Percentiles rank a stretch among this genome's conserved stretches.
These are phyloP conservation scores for Petroica traversi DNA, from an alignment of 2,113 vertebrate species.

Conservation along the genomic window DNA sequence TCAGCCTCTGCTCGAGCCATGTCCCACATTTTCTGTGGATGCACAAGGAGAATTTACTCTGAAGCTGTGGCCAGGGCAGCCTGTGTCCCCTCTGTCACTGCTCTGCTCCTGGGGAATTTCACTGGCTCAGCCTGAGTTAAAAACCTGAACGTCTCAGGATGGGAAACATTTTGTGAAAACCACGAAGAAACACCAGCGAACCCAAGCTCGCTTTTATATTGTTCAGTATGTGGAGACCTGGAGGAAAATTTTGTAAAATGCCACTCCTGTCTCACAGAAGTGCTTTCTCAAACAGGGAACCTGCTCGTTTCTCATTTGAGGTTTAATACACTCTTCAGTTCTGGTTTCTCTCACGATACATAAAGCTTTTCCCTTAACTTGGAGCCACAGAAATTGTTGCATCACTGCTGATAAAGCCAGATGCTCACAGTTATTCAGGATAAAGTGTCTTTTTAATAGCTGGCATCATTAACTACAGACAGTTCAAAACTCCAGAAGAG, in stretches of 20 bases:
- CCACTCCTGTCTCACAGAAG: not conserved
- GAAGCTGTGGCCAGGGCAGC: not conserved
- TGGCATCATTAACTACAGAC: slow-evolving; percentile 38
- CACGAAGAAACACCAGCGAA: not conserved
- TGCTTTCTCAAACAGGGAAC: not conserved
- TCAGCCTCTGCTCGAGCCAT: rapidly evolving
- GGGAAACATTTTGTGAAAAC: not conserved
- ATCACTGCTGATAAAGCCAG: slow-evolving; percentile 5
- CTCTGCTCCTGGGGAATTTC: not conserved
- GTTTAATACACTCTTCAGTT: not conserved
- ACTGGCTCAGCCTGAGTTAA: rapidly evolving
- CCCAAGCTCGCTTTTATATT: rapidly evolving
- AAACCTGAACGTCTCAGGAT: not conserved
- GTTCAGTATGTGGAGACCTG: not conserved
- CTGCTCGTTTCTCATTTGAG: not conserved
- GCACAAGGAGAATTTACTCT: rapidly evolving
- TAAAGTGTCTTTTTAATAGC: slow-evolving; percentile 41
- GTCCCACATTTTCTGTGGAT: rapidly evolving
- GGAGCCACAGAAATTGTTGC: not conserved
- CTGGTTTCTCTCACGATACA: not conserved
- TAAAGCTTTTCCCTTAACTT: not conserved
- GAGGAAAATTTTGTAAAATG: not conserved
- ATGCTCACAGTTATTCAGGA: slow-evolving; percentile 8
- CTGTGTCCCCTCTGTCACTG: not conserved
- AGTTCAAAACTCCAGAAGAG: slow-evolving; percentile 6